A percentile compares a stretch with the other conserved stretches of the same genome.
Evolutionary conservation across 2,888 invertebrate genomes (phyloP).

Genomic region (Pherbina coryleti): DNA sequence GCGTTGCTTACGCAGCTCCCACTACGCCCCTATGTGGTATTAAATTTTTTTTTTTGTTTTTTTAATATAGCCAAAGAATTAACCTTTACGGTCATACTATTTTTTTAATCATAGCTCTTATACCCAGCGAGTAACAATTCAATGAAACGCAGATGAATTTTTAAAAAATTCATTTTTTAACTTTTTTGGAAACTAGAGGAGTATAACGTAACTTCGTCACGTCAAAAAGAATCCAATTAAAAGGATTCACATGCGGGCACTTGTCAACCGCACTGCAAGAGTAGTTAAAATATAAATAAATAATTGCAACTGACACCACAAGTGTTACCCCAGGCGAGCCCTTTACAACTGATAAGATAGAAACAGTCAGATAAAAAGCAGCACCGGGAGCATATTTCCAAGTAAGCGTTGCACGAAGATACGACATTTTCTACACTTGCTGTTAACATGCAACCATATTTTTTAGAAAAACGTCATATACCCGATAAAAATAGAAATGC

Average conservation of each 20-base stretch:
- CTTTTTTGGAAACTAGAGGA: no score
- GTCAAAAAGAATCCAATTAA: no score
- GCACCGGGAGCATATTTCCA: background rate
- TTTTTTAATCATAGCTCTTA: no score
- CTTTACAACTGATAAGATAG: background rate
- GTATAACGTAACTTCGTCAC: no score
- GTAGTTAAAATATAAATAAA: conserved; percentile 33
- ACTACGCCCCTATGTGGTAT: no score
- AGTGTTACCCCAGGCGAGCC: conserved; percentile 9
- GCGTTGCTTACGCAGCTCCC: no score
- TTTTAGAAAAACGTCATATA: background rate
- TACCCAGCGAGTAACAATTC: no score
- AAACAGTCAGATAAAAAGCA: background rate
- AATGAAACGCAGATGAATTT: no score
- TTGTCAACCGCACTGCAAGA: conserved; percentile 43
- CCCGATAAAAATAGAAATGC: conserved; percentile 11
- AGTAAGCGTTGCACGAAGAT: background rate
- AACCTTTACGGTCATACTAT: no score
- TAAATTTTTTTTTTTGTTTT: no score
- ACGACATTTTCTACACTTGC: background rate
- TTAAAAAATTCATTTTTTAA: no score
- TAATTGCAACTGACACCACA: conserved; percentile 23
- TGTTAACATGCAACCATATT: background rate
- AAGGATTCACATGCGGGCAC: conserved; percentile 35
- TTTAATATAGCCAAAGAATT: no score